These are phyloP conservation scores for Deroplatys truncata DNA, from an alignment of 2,888 invertebrate genomes.

Conservation along the genomic window DNA sequence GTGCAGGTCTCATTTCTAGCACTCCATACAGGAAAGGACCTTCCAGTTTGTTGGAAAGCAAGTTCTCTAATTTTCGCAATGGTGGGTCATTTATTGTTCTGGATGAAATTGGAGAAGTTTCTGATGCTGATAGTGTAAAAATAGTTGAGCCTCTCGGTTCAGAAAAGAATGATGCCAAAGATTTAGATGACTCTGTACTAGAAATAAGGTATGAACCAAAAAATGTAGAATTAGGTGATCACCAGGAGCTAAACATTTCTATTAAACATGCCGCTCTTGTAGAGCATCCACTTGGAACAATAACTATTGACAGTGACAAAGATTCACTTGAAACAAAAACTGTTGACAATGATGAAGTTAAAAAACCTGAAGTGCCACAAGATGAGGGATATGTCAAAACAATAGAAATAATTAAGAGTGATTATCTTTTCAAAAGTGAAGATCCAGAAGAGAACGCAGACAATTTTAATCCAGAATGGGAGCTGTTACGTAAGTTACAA, in stretches of 20 bases:
- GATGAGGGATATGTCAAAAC: not conserved
- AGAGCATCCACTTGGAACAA: not conserved
- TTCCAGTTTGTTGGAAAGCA: not conserved
- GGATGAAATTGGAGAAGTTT: not conserved
- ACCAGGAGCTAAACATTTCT: not conserved
- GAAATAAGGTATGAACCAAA: not conserved
- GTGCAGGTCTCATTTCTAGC: not conserved
- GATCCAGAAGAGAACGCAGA: slow-evolving; percentile 27
- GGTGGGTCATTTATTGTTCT: not conserved
- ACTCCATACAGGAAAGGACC: not conserved
- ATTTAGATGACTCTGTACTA: not conserved
- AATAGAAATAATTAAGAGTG: not conserved
- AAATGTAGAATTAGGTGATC: not conserved
- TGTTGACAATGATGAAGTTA: not conserved
- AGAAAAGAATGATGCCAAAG: not conserved
- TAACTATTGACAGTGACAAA: not conserved
- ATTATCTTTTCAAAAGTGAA: not conserved
- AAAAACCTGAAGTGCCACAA: not conserved
- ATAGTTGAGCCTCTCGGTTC: too few species aligned
- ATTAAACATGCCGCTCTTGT: not conserved
- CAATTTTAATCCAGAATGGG: slow-evolving; percentile 30
- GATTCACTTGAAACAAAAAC: not conserved
- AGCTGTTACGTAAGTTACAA: slow-evolving; percentile 24
- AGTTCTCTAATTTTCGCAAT: not conserved
- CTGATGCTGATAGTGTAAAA: not conserved